phyloP scores from a whole-genome alignment of 2,888 invertebrate species.

The Slavum lentiscoides region DNA sequence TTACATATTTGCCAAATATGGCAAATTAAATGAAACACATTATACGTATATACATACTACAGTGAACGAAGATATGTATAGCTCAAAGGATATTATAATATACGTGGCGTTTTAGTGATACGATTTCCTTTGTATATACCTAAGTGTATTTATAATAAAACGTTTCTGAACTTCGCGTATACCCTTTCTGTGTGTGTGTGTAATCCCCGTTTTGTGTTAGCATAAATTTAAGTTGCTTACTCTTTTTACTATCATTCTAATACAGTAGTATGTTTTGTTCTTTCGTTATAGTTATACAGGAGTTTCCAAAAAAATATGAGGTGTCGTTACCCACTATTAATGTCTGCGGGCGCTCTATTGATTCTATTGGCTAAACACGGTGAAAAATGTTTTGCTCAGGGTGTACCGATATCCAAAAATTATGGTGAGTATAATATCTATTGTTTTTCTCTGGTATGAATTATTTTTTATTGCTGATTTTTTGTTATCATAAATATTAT shows the following conservation, averaged over 20 bases:
- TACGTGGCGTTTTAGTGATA: no score
- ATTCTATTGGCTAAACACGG: constrained; percentile 24
- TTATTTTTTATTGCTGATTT: not conserved
- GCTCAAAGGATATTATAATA: no score
- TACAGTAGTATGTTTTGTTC: not conserved
- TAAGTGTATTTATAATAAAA: not conserved
- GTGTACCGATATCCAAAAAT: constrained; percentile 47
- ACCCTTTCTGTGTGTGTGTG: no score
- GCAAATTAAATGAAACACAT: no score
- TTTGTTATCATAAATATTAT: not conserved
- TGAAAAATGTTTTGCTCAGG: constrained; percentile 34
- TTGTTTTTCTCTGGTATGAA: not conserved
- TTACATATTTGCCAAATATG: no score
- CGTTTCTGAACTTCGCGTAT: not conserved
- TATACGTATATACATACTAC: no score
- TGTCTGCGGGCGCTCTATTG: not conserved
- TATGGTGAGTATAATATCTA: constrained; percentile 25
- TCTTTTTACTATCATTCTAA: not conserved
- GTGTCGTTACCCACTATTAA: constrained; percentile 18
- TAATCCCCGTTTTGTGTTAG: not conserved
- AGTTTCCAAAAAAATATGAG: constrained; percentile 9
- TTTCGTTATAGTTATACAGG: not conserved
- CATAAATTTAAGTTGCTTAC: not conserved
- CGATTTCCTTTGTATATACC: no score
- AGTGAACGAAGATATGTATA: no score